These are phyloP conservation scores for Myotis planiceps DNA, from an alignment of 2,797 vertebrate species.

Conservation along the genomic window DNA sequence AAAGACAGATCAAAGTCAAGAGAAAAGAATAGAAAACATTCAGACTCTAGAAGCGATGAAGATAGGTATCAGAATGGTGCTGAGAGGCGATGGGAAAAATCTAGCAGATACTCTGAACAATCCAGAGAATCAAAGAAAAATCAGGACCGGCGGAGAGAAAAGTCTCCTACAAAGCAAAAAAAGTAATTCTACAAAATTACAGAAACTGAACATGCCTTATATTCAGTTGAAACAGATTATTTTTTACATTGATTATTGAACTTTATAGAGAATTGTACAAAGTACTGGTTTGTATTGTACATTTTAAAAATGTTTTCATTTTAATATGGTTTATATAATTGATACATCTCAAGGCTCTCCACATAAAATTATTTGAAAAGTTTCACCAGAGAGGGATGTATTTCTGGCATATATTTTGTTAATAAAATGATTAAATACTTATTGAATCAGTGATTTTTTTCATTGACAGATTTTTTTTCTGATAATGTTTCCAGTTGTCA, in stretches of 20 bases:
- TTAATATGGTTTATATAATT: slow-evolving; percentile 84
- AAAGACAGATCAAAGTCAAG: slow-evolving; percentile 87
- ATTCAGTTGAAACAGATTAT: slow-evolving; percentile 62
- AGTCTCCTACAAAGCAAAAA: slow-evolving; percentile 86
- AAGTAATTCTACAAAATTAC: slow-evolving; percentile 73
- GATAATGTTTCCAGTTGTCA: slow-evolving; percentile 19
- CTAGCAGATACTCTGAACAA: slow-evolving; percentile 80
- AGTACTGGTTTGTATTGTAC: slow-evolving; percentile 83
- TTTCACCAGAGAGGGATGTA: slow-evolving; percentile 59
- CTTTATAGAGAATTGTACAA: slow-evolving; percentile 84
- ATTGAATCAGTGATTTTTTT: slow-evolving; percentile 62
- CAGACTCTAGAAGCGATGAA: slow-evolving; percentile 76
- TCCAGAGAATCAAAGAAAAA: slow-evolving; percentile 84
- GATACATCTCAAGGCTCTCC: slow-evolving; percentile 64
- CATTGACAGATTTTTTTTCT: slow-evolving; percentile 40
- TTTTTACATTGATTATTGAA: slow-evolving; percentile 74
- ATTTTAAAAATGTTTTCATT: slow-evolving; percentile 82
- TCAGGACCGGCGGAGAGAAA: slow-evolving; percentile 83
- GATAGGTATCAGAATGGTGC: slow-evolving; percentile 84
- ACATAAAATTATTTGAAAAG: slow-evolving; percentile 74
- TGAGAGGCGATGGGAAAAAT: slow-evolving; percentile 80
- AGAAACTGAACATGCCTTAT: slow-evolving; percentile 31
- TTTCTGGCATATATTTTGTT: slow-evolving; percentile 84
- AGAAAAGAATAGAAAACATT: slow-evolving; percentile 82
- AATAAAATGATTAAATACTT: slow-evolving; percentile 84